phyloP scores from a whole-genome alignment of 2,888 invertebrate genomes.

The Cephus sareptanus region DNA sequence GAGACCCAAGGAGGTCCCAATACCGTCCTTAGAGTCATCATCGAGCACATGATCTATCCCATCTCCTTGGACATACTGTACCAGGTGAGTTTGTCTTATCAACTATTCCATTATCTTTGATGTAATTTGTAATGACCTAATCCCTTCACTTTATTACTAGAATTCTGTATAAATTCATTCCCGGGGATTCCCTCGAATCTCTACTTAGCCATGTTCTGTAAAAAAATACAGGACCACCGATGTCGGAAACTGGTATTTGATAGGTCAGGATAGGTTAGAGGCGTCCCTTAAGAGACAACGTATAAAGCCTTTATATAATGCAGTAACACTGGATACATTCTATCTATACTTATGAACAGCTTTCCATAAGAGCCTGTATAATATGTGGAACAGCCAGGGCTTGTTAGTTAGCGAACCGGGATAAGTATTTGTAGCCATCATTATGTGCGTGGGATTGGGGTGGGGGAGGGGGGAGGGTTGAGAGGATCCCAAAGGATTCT shows the following conservation, averaged over 20 bases:
- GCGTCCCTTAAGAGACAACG: neutral
- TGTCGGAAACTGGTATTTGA: neutral
- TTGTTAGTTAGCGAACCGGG: constrained; percentile 9
- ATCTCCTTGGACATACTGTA: constrained; percentile 97
- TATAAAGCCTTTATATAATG: neutral
- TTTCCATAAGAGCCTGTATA: neutral
- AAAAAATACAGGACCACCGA: neutral
- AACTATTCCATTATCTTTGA: neutral
- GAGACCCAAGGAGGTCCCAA: constrained; percentile 91
- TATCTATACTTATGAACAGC: neutral
- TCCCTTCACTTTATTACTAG: neutral
- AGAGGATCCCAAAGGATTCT: constrained; percentile 5
- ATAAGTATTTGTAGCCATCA: constrained; percentile 16
- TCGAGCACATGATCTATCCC: constrained; percentile 98
- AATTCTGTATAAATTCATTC: neutral
- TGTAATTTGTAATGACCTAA: neutral
- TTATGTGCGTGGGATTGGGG: constrained; percentile 5
- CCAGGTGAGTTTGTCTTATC: constrained; percentile 70
- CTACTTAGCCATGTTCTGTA: neutral
- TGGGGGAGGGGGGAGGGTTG: neutral
- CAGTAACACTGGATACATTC: neutral
- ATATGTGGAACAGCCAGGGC: neutral
- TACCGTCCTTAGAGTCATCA: constrained; percentile 96
- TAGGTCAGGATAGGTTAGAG: neutral
- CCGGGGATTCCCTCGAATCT: neutral